Evolutionary conservation across 92 coral and sea anemone genomes (phyloP).

Genomic region (Plumapathes pennacea): DNA sequence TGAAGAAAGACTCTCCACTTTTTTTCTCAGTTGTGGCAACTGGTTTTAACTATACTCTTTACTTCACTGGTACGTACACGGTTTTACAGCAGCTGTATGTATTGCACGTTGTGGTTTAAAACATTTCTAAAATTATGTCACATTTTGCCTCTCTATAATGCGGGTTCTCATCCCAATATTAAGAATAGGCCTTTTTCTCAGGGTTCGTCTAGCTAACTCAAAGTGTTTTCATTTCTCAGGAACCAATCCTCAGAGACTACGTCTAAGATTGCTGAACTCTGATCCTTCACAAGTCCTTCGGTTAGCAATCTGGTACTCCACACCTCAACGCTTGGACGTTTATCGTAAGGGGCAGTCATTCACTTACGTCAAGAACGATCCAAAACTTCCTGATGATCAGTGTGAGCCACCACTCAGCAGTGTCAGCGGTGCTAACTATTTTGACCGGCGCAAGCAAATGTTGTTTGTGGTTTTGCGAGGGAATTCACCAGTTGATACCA

Average conservation of each 20-base stretch:
- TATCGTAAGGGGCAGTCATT: slow-evolving; percentile 75
- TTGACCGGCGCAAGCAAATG: slow-evolving; percentile 63
- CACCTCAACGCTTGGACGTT: slow-evolving; percentile 80
- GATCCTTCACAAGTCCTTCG: slow-evolving; percentile 61
- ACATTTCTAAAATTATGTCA: too few relatives aligned
- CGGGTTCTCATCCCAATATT: too few relatives aligned
- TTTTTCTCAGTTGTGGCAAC: slow-evolving; percentile 74
- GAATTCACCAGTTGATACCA: slow-evolving; percentile 70
- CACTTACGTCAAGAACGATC: slow-evolving; percentile 61
- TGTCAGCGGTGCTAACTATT: slow-evolving; percentile 85
- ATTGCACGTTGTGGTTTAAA: too few relatives aligned
- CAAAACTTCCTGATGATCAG: slow-evolving; percentile 75
- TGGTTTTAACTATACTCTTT: slow-evolving; percentile 60
- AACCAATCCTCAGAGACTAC: slow-evolving; percentile 76
- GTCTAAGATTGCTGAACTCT: slow-evolving; percentile 69
- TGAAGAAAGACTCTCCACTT: slow-evolving; percentile 89
- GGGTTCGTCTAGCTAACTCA: not conserved
- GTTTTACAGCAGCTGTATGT: too few relatives aligned
- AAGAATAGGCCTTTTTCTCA: not conserved
- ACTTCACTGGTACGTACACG: slow-evolving; percentile 72
- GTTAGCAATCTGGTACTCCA: slow-evolving; percentile 75
- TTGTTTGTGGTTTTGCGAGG: slow-evolving; percentile 78
- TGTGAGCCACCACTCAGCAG: slow-evolving; percentile 79
- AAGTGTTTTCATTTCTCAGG: slow-evolving; percentile 17
- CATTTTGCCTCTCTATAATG: too few relatives aligned